Conservation (phyloP, 2,888 invertebrate species). For the Phaonia tiefii region DNA sequence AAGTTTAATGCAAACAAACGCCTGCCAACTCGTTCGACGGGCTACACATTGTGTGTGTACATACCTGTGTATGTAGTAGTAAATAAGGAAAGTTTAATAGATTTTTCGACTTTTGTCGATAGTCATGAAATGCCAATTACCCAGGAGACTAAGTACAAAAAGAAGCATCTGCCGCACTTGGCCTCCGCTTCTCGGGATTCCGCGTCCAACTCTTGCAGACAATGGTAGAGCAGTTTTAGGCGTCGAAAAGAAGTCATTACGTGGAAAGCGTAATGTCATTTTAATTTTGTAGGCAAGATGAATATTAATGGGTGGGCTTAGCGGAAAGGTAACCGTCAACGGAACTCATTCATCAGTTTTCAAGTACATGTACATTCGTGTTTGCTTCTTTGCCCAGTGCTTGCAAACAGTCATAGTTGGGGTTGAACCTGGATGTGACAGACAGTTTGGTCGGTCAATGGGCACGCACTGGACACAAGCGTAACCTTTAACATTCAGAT, state of each 20-base stretch:
- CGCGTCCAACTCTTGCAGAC: too few relatives aligned
- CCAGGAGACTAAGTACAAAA: too few relatives aligned
- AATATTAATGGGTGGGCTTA: neutral
- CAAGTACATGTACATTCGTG: neutral
- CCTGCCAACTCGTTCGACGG: neutral
- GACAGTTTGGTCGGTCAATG: slow-evolving; percentile 60
- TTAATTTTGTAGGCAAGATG: too few relatives aligned
- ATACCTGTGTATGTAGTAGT: too few relatives aligned
- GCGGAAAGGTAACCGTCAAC: too few relatives aligned
- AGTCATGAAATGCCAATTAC: slow-evolving; percentile 13
- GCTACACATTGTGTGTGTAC: too few relatives aligned
- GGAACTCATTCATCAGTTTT: slow-evolving; percentile 10
- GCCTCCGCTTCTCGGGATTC: too few relatives aligned
- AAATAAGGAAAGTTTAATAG: slow-evolving; percentile 17
- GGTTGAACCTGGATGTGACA: slow-evolving; percentile 48
- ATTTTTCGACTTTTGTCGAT: neutral
- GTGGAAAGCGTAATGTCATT: too few relatives aligned
- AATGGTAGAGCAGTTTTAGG: too few relatives aligned
- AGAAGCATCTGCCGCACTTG: too few relatives aligned
- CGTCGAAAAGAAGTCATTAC: too few relatives aligned
- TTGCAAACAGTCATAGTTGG: neutral
- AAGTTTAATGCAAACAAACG: slow-evolving; percentile 3
- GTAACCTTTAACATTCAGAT: slow-evolving; percentile 74
- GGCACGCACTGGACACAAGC: slow-evolving; percentile 77
- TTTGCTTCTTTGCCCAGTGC: neutral